These are phyloP conservation scores for Tiliacea citrago DNA, from an alignment of 2,888 invertebrate species.

Conservation along the genomic window DNA sequence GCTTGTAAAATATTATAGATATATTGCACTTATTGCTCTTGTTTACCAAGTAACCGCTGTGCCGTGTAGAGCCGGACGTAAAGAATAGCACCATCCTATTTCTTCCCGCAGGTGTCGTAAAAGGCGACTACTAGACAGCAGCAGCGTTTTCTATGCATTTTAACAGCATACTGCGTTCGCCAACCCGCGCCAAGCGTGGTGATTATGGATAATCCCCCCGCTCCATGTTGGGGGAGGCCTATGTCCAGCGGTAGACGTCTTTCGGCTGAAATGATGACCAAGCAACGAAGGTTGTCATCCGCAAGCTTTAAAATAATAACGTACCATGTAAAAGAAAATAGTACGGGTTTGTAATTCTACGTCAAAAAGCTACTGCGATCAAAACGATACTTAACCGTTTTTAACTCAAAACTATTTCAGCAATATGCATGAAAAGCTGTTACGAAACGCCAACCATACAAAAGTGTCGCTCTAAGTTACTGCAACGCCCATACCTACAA, in stretches of 20 bases:
- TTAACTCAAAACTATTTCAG: neutral
- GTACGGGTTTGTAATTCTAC: too few relatives aligned
- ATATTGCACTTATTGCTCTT: neutral
- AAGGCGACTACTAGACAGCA: too few relatives aligned
- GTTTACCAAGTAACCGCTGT: neutral
- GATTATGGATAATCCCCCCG: too few relatives aligned
- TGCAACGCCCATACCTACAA: neutral
- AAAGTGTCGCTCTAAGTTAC: constrained; percentile 23
- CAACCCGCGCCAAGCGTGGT: too few relatives aligned
- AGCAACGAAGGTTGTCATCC: neutral
- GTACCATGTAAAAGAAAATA: neutral
- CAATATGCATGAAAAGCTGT: neutral
- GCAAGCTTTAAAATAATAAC: neutral
- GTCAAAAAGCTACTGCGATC: neutral
- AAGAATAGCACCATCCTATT: too few relatives aligned
- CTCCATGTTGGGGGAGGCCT: too few relatives aligned
- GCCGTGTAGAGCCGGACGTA: too few relatives aligned
- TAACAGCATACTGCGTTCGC: too few relatives aligned
- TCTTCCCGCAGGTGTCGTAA: too few relatives aligned
- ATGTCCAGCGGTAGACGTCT: too few relatives aligned
- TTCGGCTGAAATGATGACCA: too few relatives aligned
- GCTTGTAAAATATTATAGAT: neutral
- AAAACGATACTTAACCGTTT: neutral
- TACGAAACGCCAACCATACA: neutral
- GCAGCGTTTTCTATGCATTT: too few relatives aligned